Base-by-base conservation (phyloP, 2,797 vertebrate species). In the Vultur gryphus region DNA sequence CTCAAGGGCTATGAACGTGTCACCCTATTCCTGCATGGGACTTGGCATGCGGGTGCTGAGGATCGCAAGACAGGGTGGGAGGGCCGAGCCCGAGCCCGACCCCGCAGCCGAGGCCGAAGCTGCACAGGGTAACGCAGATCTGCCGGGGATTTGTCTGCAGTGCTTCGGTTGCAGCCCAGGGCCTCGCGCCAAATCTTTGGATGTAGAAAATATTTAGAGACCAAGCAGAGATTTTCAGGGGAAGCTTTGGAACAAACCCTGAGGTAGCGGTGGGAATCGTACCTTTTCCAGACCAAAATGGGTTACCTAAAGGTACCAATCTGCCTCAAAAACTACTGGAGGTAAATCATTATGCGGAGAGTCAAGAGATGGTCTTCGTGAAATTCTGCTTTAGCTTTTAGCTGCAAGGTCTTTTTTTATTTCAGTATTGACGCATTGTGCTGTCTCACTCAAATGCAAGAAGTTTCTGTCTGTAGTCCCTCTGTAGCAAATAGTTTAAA, bases 41-140 rank as follows among this genome's bases (percentile, higher is more conserved):
- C 48, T 69, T 1, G 1, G 37, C 39, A 16, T 0, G 0, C 0
- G 0, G 11, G 13, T 82, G n/a, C 72, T 15, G 39, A 46, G 59
- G 33, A 7, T 57, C 2, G 8, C 18, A 28, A 35, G n/a, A 9
- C 0, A 1, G 37, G 75, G 20, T n/a, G 23, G n/a, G 43, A 35
- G 26, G 8, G 15, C 16, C 76, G 57, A 87, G 19, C 58, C 33
- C 0, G 4, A 29, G 19, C 58, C 33, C 0, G 4, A 29, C 26
- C 15, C 58, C 0, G 0, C 51, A 65, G 25, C 61, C 1, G 2
- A 25, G 29, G 33, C 72, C 43, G 48, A 23, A 29, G 58, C 43
- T 46, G 31, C 46, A 7, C 10, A 13, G 41, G n/a, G 37, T 62
- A 25, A 67, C 26, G 11, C 26, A 13, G 18, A 7, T 17, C 26